These are phyloP conservation scores for Mobula hypostoma DNA, from an alignment of 2,113 vertebrate genomes.

Conservation along the genomic window DNA sequence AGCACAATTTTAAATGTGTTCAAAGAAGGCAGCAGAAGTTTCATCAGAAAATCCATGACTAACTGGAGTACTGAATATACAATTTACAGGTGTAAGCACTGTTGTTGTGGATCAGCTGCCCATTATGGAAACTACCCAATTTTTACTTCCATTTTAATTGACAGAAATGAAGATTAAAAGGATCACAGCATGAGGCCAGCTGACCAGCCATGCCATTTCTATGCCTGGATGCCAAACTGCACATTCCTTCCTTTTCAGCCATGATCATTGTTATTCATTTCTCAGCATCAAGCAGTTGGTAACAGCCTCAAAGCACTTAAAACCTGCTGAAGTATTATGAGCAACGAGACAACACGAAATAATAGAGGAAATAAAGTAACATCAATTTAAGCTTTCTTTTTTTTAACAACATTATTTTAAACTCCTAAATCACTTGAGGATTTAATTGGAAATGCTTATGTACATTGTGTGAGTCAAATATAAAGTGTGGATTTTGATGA, in stretches of 20 bases:
- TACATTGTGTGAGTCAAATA: neutral
- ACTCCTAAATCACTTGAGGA: neutral
- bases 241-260: neutral
- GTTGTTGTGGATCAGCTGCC: neutral
- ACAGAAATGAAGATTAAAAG: neutral
- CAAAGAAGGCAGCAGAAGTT: neutral
- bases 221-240: too few species aligned
- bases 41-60: neutral
- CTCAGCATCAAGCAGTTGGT: neutral
- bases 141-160: neutral
- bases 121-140: neutral
- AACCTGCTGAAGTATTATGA: neutral
- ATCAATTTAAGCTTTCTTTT: neutral
- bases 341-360: neutral
- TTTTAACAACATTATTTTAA: neutral
- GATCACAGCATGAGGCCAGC: neutral
- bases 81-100: neutral
- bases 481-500: neutral
- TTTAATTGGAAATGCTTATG: neutral
- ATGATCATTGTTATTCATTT: neutral
- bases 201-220: neutral
- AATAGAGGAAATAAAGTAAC: neutral
- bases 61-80: neutral
- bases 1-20: neutral
- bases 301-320: neutral